phyloP scores from a whole-genome alignment of 2,888 invertebrate species.

The Ochropleura plecta region DNA sequence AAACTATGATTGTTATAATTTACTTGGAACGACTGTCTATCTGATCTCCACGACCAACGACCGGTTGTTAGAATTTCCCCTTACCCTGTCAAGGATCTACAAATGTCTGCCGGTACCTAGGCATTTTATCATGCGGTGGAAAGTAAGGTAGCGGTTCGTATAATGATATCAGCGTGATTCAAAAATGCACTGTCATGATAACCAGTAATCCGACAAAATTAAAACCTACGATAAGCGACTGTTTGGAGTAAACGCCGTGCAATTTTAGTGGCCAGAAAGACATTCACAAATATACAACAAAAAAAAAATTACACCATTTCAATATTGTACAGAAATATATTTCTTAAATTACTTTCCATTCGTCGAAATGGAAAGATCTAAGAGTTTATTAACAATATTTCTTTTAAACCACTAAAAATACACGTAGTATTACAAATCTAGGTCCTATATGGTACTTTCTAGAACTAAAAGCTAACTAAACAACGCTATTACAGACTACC shows the following conservation, averaged over 20 bases:
- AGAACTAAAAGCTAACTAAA: constrained; percentile 48
- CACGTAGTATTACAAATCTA: constrained; percentile 13
- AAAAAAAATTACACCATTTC: background rate
- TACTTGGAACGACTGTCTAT: background rate
- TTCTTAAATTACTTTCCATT: background rate
- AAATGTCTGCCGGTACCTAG: background rate
- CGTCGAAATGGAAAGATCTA: background rate
- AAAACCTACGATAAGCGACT: background rate
- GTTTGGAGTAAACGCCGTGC: constrained; percentile 5
- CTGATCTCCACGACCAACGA: background rate
- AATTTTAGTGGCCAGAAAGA: constrained; percentile 11
- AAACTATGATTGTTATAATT: background rate
- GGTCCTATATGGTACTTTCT: constrained; percentile 14
- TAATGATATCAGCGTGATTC: no score
- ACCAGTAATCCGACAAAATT: background rate
- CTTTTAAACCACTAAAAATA: constrained; percentile 16
- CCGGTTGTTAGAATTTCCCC: no score
- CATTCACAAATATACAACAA: background rate
- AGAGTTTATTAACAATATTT: background rate
- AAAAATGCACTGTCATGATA: background rate
- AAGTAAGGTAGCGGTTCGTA: background rate
- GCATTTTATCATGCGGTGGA: background rate
- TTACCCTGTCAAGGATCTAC: background rate
- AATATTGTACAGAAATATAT: background rate
- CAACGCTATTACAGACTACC: constrained; percentile 58